A percentile compares a stretch with the other conserved stretches of the same genome.
These are phyloP conservation scores for Pelosia muscerda DNA, from an alignment of 2,888 invertebrate species.

Conservation along the genomic window DNA sequence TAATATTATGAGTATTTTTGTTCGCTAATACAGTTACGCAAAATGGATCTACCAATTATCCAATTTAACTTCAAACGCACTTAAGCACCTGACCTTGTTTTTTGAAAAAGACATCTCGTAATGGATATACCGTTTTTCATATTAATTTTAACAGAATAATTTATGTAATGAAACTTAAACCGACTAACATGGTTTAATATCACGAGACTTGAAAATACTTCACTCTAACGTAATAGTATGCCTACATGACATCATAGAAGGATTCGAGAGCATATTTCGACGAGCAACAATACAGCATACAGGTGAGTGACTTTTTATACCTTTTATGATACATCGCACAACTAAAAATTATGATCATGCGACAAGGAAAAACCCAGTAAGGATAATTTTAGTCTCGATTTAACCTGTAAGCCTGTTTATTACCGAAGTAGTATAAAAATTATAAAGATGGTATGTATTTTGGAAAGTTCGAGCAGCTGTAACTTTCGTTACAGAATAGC, in stretches of 20 bases:
- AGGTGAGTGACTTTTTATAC: background rate
- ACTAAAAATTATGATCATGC: background rate
- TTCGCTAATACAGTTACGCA: too few relatives aligned
- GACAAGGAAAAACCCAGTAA: background rate
- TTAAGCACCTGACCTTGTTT: background rate
- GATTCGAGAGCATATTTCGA: background rate
- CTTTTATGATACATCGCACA: background rate
- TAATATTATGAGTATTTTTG: too few relatives aligned
- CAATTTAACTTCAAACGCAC: background rate
- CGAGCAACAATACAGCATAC: background rate
- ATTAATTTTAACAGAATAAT: constrained; percentile 4
- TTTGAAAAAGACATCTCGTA: background rate
- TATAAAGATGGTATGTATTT: too few relatives aligned
- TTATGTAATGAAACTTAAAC: background rate
- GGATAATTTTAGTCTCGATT: background rate
- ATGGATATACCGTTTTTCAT: background rate
- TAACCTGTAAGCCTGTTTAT: background rate
- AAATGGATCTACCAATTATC: background rate
- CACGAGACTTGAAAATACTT: background rate
- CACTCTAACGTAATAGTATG: background rate
- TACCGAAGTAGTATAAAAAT: background rate
- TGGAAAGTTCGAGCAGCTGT: too few relatives aligned
- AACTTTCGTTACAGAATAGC: too few relatives aligned
- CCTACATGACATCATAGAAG: background rate
- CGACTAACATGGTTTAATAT: background rate